phyloP scores from a whole-genome alignment of 1,140 invertebrate species.

The Eubasilissa regina region DNA sequence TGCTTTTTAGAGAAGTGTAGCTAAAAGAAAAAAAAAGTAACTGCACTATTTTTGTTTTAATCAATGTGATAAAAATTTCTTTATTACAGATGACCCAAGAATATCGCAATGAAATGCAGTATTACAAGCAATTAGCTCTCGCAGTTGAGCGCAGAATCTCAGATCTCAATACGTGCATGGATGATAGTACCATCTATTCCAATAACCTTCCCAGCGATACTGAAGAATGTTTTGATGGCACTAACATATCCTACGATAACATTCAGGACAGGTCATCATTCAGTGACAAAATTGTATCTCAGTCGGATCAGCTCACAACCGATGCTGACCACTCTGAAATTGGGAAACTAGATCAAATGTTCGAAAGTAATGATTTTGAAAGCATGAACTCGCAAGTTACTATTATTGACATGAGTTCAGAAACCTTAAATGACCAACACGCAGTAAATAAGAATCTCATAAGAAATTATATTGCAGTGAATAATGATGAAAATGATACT shows the following conservation, averaged over 20 bases:
- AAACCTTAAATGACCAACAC: slow-evolving; percentile 19
- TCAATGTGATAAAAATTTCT: background rate
- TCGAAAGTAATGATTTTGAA: slow-evolving; percentile 51
- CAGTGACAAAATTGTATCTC: slow-evolving; percentile 1
- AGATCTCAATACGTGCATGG: slow-evolving; percentile 60
- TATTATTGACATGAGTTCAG: slow-evolving; percentile 52
- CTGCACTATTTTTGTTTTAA: too few relatives aligned
- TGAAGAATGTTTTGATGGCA: slow-evolving; percentile 53
- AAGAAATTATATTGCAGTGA: background rate
- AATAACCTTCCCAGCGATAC: slow-evolving; percentile 53
- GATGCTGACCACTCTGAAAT: slow-evolving; percentile 1
- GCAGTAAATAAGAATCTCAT: background rate
- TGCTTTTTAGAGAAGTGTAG: too few relatives aligned
- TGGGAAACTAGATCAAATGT: slow-evolving; percentile 1
- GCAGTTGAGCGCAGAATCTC: slow-evolving; percentile 72
- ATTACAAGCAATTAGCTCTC: slow-evolving; percentile 76
- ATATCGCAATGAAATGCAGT: slow-evolving; percentile 76
- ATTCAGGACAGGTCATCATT: slow-evolving; percentile 19
- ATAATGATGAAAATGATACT: background rate
- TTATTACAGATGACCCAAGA: slow-evolving; percentile 73
- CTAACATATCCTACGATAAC: slow-evolving; percentile 48
- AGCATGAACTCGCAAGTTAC: slow-evolving; percentile 59
- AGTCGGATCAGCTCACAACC: slow-evolving; percentile 12
- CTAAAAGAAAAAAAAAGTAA: too few relatives aligned
- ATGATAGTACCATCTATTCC: slow-evolving; percentile 52